Evolutionary conservation across 2,797 vertebrate genomes (phyloP).

Genomic region (Chaenodraco wilsoni): DNA sequence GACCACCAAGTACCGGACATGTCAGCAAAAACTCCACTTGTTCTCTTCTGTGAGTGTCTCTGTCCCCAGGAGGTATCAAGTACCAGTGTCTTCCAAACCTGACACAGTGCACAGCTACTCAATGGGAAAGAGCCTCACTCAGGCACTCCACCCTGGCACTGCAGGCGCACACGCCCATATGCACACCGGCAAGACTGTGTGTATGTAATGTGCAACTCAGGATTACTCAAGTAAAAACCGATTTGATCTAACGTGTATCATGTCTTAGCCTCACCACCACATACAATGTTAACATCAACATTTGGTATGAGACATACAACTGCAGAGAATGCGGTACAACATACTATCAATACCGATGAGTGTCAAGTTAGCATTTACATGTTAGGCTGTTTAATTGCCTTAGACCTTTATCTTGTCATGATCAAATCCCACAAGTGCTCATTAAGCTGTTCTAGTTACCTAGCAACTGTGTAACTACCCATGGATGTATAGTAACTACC

Average conservation of each 20-base stretch:
- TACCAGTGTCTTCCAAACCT: constrained; percentile 36
- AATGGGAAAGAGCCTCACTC: constrained; percentile 61
- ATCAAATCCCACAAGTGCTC: constrained; percentile 35
- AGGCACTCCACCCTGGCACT: constrained; percentile 27
- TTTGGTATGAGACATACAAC: neutral
- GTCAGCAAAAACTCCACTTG: constrained; percentile 57
- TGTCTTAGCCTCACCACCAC: neutral
- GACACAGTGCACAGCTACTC: constrained; percentile 41
- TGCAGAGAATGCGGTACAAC: neutral
- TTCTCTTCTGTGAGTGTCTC: constrained; percentile 49
- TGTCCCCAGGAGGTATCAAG: constrained; percentile 50
- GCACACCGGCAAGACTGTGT: constrained; percentile 62
- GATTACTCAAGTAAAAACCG: neutral
- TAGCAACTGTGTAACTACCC: constrained; percentile 55
- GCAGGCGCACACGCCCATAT: constrained; percentile 19
- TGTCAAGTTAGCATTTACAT: constrained; percentile 7
- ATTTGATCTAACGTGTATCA: neutral
- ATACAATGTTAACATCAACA: neutral
- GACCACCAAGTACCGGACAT: constrained; percentile 55
- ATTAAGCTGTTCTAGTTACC: constrained; percentile 52
- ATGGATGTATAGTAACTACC: constrained; percentile 11
- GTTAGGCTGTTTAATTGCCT: neutral
- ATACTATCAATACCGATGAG: neutral
- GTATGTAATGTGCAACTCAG: neutral
- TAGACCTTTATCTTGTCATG: constrained; percentile 19